These are phyloP conservation scores for Polyploca ridens DNA, from an alignment of 2,888 invertebrate genomes.

Conservation along the genomic window DNA sequence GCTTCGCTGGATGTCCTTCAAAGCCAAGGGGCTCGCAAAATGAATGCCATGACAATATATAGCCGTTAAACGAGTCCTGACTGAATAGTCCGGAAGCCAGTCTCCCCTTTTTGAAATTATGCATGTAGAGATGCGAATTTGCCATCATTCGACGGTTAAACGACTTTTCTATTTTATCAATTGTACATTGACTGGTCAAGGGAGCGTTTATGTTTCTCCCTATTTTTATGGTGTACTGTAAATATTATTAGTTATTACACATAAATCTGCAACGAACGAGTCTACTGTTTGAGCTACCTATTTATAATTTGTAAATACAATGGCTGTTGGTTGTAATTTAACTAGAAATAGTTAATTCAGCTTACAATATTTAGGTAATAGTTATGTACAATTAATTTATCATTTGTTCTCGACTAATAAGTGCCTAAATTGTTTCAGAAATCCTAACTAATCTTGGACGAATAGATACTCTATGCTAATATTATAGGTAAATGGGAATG, in stretches of 20 bases:
- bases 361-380: no score
- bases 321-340: no score
- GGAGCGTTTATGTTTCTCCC: constrained; percentile 4
- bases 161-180: constrained; percentile 34
- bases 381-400: no score
- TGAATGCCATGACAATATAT: constrained; percentile 36
- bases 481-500: no score
- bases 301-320: no score
- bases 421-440: no score
- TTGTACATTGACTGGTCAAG: constrained; percentile 20
- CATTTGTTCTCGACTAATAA: no score
- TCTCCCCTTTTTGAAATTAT: constrained; percentile 29
- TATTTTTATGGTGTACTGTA: neutral
- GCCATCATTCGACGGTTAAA: constrained; percentile 34
- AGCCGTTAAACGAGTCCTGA: constrained; percentile 45
- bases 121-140: constrained; percentile 18
- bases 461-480: no score
- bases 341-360: no score
- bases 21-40: constrained; percentile 36
- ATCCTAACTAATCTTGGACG: no score
- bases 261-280: neutral
- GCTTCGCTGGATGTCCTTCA: constrained; percentile 34
- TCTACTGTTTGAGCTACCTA: neutral
- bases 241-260: neutral
- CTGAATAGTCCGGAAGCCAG: constrained; percentile 32